Conservation (phyloP, 2,797 vertebrate species). For the Crypturellus tataupa region DNA sequence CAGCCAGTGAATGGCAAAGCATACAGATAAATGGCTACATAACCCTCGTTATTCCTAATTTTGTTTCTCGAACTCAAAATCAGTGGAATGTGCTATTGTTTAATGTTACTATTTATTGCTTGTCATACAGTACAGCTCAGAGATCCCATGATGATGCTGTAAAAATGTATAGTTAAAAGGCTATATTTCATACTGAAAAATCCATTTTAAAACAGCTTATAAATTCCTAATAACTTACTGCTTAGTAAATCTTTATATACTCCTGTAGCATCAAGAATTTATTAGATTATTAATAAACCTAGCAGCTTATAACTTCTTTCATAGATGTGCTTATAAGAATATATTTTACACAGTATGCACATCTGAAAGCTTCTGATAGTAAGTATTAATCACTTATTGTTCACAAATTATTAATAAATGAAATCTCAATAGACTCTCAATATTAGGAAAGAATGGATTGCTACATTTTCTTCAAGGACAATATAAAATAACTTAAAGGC, state of each 20-base stretch:
- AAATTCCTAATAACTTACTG: background rate
- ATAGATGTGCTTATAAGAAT: background rate
- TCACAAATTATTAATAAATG: background rate
- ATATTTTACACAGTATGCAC: background rate
- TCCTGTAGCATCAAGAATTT: background rate
- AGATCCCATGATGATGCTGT: background rate
- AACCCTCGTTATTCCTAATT: conserved; percentile 1
- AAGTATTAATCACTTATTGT: background rate
- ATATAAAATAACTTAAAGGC: background rate
- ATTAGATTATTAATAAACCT: background rate
- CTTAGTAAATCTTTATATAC: background rate
- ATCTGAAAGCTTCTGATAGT: background rate
- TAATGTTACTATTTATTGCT: conserved; percentile 8
- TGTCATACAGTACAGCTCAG: background rate
- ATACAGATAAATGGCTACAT: background rate
- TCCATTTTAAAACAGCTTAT: background rate
- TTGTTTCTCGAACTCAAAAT: conserved; percentile 30
- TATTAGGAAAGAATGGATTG: background rate
- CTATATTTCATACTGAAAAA: background rate
- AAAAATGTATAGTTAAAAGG: background rate
- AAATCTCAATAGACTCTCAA: background rate
- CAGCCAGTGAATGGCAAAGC: conserved; percentile 7
- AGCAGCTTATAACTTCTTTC: background rate
- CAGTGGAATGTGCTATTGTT: conserved; percentile 12
- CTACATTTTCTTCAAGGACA: background rate